Evolutionary conservation across 1,140 invertebrate species (phyloP), one percentile per base, ranked within the genome.

Genomic region (Camponotus floridanus): DNA sequence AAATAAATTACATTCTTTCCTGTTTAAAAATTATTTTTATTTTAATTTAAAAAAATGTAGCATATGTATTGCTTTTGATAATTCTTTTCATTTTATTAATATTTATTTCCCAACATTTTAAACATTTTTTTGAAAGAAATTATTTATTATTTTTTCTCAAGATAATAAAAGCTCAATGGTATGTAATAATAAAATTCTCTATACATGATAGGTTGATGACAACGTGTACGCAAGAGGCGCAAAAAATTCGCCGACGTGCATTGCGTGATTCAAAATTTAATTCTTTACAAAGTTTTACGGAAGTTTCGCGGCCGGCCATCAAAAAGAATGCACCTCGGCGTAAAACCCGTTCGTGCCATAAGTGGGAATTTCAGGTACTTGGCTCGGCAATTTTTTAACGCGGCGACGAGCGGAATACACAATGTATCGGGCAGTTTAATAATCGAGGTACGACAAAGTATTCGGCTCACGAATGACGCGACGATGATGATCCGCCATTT

Each of bases 401-500:
- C 89, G 78, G 33, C 59, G 74, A 87, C 76, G 65, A 81, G 76
- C 74, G 36, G 78, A 76, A 76, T 73, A 67, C 78, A 26, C 68
- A 11, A 70, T 87, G 26, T 73, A 87, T 81, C 64, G 83, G 48
- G 55, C n/a, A 57, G 85, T 73, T 87, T 88, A 90, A 88, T 88
- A 91, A 91, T 71, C 76, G 85, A 68, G 57, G 42, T n/a, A 64
- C 68, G 70, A 70, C 68, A 70, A 68, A 79, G 91, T 93, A 94
- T 94, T 94, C 93, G 93, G 92, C 93, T 92, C 94, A 94, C 93
- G 94, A 92, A 93, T 95, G 94, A 94, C 92, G 93, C 92, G 93
- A 94, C 91, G 93, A 94, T 93, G 94, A 95, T 94, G 93, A 95
- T 95, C 94, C 93, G 95, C 94, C 95, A 95, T 95, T 94, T 94